Base-by-base conservation (phyloP, 2,888 invertebrate genomes). In the Torymus texanus region DNA sequence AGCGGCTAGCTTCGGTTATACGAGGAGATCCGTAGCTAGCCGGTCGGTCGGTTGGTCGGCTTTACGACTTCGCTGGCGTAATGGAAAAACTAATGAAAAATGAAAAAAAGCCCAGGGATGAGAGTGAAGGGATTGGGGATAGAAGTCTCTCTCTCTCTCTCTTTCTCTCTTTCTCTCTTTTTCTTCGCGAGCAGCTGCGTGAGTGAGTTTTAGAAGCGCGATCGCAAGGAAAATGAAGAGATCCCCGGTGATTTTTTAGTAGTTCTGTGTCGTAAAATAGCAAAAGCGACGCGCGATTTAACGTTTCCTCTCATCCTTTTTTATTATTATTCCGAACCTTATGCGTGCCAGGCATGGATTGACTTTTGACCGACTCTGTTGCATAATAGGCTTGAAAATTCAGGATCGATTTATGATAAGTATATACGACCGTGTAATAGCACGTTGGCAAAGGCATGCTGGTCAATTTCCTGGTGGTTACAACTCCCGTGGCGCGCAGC, bases 51-150 rank as follows among this genome's bases (percentile, higher is more conserved):
- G 8, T 1, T 8, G 41, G 8, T 83, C 79, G 81, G 81, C 82
- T 85, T 85, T 85, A 85, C 82, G 83, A 83, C 83, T 80, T 75
- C 80, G 77, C 79, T 77, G 77, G 51, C 58, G 81, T 82, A 82
- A 83, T 83, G 82, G 84, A 84, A 84, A 84, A 84, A 83, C 83
- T 83, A 83, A 83, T 84, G 82, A 84, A 85, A 83, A 68, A 70
- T 73, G 77, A 72, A 70, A 75, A 75, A 79, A 72, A 68, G 53
- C 11, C 29, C 0, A 13, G 16, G 50, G 62, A n/a, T 61, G 24
- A 41, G 18, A 14, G 63, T 2, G 16, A 51, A 62, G 53, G n/a
- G 5, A 41, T 41, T 0, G 16, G 13, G 24, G 8, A 21, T 21
- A 21, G 21, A 21, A 2, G 21, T 21, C 21, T 21, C 21, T 65